These are phyloP conservation scores for Chloebia gouldiae DNA, from an alignment of 2,113 vertebrate genomes.

Conservation along the genomic window DNA sequence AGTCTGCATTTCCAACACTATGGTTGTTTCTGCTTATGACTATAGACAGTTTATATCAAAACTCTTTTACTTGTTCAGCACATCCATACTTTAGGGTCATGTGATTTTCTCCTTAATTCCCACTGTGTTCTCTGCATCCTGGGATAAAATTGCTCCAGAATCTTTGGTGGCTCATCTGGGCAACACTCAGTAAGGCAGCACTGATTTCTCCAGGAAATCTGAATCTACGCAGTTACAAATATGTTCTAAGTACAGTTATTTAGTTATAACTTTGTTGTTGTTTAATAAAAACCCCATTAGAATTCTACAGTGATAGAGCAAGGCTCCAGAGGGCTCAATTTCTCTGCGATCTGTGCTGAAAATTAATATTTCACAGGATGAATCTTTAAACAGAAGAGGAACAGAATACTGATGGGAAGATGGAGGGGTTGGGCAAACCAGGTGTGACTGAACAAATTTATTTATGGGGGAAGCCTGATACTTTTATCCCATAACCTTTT, in stretches of 20 bases:
- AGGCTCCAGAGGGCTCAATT: background rate
- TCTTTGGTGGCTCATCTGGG: accelerated
- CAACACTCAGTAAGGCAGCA: background rate
- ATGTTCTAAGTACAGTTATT: background rate
- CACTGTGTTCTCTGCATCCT: background rate
- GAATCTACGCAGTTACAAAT: background rate
- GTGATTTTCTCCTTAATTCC: accelerated
- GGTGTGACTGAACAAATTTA: background rate
- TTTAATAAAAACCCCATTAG: background rate
- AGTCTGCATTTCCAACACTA: accelerated
- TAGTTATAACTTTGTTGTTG: background rate
- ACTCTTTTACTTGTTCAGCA: accelerated
- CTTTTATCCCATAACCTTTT: background rate
- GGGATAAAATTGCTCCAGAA: background rate
- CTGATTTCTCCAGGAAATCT: background rate
- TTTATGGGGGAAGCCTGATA: background rate
- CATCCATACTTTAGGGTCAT: background rate
- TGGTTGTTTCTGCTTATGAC: background rate
- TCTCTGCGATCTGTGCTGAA: background rate
- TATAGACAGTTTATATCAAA: background rate
- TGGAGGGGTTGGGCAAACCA: background rate
- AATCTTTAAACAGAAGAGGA: background rate
- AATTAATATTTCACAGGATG: background rate
- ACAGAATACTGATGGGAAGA: background rate
- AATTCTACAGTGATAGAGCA: background rate